Evolutionary conservation across 2,113 vertebrate species (phyloP), one percentile per base, ranked within the genome.

Genomic region (Pseudonaja textilis): DNA sequence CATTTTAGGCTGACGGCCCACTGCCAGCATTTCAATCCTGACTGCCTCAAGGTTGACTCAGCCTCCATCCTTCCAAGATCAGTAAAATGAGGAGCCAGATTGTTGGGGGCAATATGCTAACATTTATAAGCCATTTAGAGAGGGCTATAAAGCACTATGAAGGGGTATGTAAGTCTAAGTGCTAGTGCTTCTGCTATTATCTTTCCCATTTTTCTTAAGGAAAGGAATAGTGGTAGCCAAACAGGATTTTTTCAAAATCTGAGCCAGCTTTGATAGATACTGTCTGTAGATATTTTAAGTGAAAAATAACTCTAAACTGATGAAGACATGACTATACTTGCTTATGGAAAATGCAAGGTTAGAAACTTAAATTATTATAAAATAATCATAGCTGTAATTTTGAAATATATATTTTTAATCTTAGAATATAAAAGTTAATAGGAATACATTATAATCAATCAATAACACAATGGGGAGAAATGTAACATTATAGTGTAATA

Each of bases 391-490:
- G 97, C 97, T 96, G 97, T 93, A 97, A 94, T 89, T 96, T 57
- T 97, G 97, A 97, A 97, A 95, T 94, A 94, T 52, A 96, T 96
- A n/a, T 64, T 64, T 97, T 97, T 96, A 97, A 95, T 94, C 95
- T 95, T 96, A 94, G 94, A 97, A 96, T 96, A 97, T 96, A 97
- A 98, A 98, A 96, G 96, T 95, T 95, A 95, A 95, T 96, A 96
- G 95, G 96, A 98, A 96, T 95, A 95, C 95, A 97, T 98, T 95
- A 93, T 97, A 97, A 97, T 96, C 96, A 97, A 97, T 96, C 93
- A 95, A 96, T 95, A 96, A 94, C 95, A 97, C 98, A 97, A 98
- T 98, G 96, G 95, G 97, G 97, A 97, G 97, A 97, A 97, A 96
- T 96, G 95, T 97, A 98, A 97, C 97, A 97, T 97, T 97, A 97